Evolutionary conservation across 2,888 invertebrate species (phyloP), one percentile per base, ranked within the genome.

Genomic region (Limnephilus lunatus): DNA sequence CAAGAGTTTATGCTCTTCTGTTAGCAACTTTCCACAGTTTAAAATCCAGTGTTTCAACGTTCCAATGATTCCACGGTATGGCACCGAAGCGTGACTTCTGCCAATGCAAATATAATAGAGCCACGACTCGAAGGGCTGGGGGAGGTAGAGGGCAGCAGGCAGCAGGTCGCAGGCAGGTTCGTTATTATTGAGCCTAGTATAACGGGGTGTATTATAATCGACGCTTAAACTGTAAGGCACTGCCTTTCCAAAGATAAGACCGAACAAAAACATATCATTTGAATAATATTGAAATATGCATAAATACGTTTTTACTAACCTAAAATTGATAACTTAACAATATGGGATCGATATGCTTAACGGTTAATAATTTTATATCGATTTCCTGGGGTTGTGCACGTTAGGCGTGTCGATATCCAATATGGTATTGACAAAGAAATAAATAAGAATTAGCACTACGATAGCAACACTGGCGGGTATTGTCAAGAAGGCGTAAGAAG

Each of bases 21-120:
- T 87, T 53, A 53, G 31, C 7, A 53, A 87, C 25, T 39, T 30
- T 86, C 86, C 44, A n/a, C 44, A 35, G 48, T 53, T 87, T 87
- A 7, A 53, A 32, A 82, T 14, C 5, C 32, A 82, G 32, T 15
- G 35, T 68, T 83, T 11, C 19, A 53, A 14, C 48, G 68, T 87
- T 30, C n/a, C 87, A 87, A 48, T 53, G 87, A 87, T n/a, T 87
- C 53, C 31, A 53, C 53, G 48, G 86, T 87, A 53, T 87, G 48
- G 48, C 31, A 53, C n/a, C 53, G 53, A 53, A 48, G 87, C 87
- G 87, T 87, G 87, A 87, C 87, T 87, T 32, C 31, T n/a, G 48
- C 87, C 87, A 87, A 87, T 87, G 87, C 19, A 31, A 32, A 48
- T 53, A 30, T 87, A 53, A 53, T 87, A 53, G 48, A 30, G 48